Base-by-base conservation (phyloP, 37 sponge, comb jelly and placozoan genomes). In the Halisarca cf. caerulea region DNA sequence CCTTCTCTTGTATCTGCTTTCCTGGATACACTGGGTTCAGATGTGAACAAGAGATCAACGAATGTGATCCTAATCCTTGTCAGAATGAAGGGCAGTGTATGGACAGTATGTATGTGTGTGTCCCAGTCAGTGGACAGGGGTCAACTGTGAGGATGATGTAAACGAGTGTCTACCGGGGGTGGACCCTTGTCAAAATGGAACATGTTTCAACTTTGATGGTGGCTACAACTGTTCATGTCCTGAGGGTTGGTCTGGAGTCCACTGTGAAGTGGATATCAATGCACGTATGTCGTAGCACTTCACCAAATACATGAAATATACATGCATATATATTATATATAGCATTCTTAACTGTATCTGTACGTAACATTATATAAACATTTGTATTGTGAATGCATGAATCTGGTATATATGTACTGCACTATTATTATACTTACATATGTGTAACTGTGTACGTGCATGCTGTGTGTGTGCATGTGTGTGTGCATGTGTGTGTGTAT, bases 181-280 rank as follows among this genome's bases (percentile, higher is more conserved):
- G 43, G 38, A n/a, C 41, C 34, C 82, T 30, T 92, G 92, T 69
- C 30, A 23, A 18, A 92, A 92, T 79, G 92, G 86, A 38, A 86
- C 84, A 1, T 92, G 92, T 39, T 44, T 20, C 5, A 86, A 86
- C 32, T 79, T 81, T 3, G 7, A 32, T 81, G 92, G 92, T 33
- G 18, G 18, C 41, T 74, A 74, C 6, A 74, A 43, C 42, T 74
- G 77, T 41, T 9, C 45, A 1, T 74, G 77, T 41, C 77, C 77
- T 42, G 45, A 2, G 9, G 44, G 7, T 2, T 74, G 45, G 42
- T 21, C 1, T 3, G 77, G 77, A 6, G 24, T 6, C 24, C 38
- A 74, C 44, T 74, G 77, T 23, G n/a, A n/a, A n/a, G n/a, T n/a
- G n/a, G n/a, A n/a, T n/a, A n/a, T n/a, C n/a, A n/a, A n/a, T n/a